phyloP scores from a whole-genome alignment of 1,140 invertebrate species.

The Lordiphosa mommai region DNA sequence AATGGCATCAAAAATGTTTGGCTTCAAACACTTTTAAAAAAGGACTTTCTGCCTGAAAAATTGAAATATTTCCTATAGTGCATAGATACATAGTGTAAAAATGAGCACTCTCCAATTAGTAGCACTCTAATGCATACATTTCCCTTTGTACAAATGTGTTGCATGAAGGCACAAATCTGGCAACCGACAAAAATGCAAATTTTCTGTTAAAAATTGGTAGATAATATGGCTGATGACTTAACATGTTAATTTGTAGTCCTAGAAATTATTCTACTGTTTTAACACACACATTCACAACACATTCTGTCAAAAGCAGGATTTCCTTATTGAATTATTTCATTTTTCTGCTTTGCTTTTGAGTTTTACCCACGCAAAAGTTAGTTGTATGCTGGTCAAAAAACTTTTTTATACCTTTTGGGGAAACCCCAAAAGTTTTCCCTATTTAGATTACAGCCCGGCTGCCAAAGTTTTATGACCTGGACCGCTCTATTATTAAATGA shows the following conservation, averaged over 20 bases:
- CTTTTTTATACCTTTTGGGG: slow-evolving; percentile 36
- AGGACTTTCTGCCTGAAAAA: no score
- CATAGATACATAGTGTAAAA: no score
- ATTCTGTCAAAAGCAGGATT: slow-evolving; percentile 10
- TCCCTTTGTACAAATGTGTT: no score
- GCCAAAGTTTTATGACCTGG: slow-evolving; percentile 34
- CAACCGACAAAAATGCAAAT: no score
- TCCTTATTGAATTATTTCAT: slow-evolving; percentile 53
- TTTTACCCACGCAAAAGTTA: neutral
- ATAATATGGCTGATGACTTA: slow-evolving; percentile 48
- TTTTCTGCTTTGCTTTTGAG: slow-evolving; percentile 4
- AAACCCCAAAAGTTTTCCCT: slow-evolving; percentile 29
- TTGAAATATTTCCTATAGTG: no score
- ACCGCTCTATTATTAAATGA: slow-evolving; percentile 51
- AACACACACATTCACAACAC: no score
- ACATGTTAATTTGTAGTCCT: neutral
- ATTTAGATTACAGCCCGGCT: slow-evolving; percentile 42
- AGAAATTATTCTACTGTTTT: slow-evolving; percentile 38
- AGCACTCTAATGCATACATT: no score
- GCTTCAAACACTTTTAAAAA: no score
- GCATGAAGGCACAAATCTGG: no score
- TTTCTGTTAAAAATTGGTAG: slow-evolving; percentile 52
- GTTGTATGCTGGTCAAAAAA: slow-evolving; percentile 6
- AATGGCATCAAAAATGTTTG: no score
- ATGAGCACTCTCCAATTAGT: no score